Conservation (phyloP, 2,113 vertebrate species). For the Bos taurus region DNA sequence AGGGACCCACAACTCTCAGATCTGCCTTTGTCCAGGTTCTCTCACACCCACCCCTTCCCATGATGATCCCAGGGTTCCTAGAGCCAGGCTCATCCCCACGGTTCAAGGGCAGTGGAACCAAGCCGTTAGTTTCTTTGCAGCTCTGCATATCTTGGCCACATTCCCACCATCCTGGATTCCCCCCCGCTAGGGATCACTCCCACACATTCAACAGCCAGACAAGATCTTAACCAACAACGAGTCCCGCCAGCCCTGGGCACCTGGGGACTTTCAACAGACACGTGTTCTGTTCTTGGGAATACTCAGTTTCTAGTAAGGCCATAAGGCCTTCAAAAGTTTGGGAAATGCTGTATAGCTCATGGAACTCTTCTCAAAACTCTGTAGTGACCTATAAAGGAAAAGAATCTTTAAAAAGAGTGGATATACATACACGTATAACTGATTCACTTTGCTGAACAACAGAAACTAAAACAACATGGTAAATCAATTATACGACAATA, state of each 20-base stretch:
- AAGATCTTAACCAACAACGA: background rate
- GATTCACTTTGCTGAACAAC: background rate
- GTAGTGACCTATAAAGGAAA: background rate
- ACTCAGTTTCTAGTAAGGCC: background rate
- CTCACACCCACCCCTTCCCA: background rate
- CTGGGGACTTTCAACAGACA: background rate
- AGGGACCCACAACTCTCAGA: background rate
- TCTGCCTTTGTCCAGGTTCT: background rate
- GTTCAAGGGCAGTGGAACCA: background rate
- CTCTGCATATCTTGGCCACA: background rate
- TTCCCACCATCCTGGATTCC: background rate
- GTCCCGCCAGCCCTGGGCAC: background rate
- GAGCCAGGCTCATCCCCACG: background rate
- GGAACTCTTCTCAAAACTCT: background rate
- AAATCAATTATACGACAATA: background rate
- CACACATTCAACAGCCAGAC: background rate
- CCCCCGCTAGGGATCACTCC: background rate
- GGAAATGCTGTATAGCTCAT: background rate
- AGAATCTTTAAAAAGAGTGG: background rate
- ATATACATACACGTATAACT: background rate
- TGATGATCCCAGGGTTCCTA: background rate
- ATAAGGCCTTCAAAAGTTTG: background rate
- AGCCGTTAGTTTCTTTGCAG: background rate
- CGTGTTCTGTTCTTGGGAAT: background rate
- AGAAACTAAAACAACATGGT: background rate